Conservation (phyloP, 2,888 invertebrate species). For the Amaurobius ferox region DNA sequence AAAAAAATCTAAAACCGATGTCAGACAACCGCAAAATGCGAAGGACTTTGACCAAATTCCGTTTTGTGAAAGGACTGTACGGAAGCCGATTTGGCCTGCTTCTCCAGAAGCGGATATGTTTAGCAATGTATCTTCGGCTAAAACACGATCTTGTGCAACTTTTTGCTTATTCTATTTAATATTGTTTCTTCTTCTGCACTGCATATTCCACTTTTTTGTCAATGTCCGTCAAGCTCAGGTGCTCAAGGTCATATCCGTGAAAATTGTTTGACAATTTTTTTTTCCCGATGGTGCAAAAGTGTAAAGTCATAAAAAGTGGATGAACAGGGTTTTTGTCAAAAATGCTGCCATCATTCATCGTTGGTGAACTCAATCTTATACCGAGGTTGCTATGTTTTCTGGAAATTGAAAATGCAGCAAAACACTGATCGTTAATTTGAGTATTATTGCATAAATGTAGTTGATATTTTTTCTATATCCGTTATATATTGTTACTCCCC, state of each 20-base stretch:
- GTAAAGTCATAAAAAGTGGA: not conserved
- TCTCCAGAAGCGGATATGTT: constrained; percentile 34
- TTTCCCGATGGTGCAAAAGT: not conserved
- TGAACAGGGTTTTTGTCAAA: no score
- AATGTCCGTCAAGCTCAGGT: constrained; percentile 37
- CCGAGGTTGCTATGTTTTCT: no score
- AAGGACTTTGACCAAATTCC: constrained; percentile 5
- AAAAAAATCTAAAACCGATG: no score
- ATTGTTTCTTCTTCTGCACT: constrained; percentile 22
- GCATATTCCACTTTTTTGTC: constrained; percentile 10
- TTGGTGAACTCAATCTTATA: no score
- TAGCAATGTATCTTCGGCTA: constrained; percentile 1
- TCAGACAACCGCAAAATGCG: constrained; percentile 1
- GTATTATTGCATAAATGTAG: no score
- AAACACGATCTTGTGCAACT: constrained; percentile 24
- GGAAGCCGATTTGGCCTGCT: constrained; percentile 17
- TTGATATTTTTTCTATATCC: no score
- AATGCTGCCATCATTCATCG: no score
- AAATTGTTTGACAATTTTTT: constrained; percentile 1
- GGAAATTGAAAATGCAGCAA: no score
- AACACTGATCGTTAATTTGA: no score
- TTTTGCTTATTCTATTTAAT: constrained; percentile 26
- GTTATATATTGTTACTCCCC: no score
- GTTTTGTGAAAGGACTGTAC: constrained; percentile 8
- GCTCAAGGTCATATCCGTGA: constrained; percentile 35